These are phyloP conservation scores for Phlogophora meticulosa DNA, from an alignment of 2,888 invertebrate species.

Conservation along the genomic window DNA sequence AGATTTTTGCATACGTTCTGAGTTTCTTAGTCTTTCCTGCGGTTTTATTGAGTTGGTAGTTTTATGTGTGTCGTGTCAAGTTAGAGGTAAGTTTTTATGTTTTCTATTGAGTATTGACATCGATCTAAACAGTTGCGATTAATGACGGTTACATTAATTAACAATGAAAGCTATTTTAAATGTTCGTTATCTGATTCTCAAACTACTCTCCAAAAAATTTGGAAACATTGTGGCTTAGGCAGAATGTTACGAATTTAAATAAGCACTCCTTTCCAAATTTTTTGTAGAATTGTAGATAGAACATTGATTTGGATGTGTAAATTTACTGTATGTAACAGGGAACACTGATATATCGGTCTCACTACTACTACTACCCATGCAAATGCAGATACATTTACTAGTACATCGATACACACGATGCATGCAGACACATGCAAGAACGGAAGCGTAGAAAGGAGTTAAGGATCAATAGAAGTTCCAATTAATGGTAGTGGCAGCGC, in stretches of 20 bases:
- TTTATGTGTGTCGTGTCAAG: constrained; percentile 43
- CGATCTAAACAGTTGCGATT: constrained; percentile 15
- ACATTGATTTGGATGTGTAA: not conserved
- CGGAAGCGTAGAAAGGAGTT: constrained; percentile 67
- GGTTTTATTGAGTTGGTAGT: constrained; percentile 7
- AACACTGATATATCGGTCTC: constrained; percentile 26
- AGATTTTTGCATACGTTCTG: constrained; percentile 5
- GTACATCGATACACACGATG: constrained; percentile 54
- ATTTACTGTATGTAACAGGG: not conserved
- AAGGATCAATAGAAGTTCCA: constrained; percentile 64
- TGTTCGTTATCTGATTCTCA: not conserved
- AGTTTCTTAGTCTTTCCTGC: constrained; percentile 1
- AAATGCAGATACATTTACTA: constrained; percentile 59
- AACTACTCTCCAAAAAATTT: constrained; percentile 28
- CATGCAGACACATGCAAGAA: constrained; percentile 73
- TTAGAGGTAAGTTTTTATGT: constrained; percentile 23
- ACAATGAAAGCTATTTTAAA: constrained; percentile 34
- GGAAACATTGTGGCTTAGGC: not conserved
- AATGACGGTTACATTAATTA: constrained; percentile 31
- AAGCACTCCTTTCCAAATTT: constrained; percentile 8
- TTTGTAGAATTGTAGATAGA: constrained; percentile 22
- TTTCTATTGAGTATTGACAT: constrained; percentile 29
- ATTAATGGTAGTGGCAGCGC: constrained; percentile 72
- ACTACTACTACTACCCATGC: constrained; percentile 64
- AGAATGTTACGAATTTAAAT: not conserved